phyloP scores from a whole-genome alignment of 2,888 invertebrate species.

The Esperia sulphurella region DNA sequence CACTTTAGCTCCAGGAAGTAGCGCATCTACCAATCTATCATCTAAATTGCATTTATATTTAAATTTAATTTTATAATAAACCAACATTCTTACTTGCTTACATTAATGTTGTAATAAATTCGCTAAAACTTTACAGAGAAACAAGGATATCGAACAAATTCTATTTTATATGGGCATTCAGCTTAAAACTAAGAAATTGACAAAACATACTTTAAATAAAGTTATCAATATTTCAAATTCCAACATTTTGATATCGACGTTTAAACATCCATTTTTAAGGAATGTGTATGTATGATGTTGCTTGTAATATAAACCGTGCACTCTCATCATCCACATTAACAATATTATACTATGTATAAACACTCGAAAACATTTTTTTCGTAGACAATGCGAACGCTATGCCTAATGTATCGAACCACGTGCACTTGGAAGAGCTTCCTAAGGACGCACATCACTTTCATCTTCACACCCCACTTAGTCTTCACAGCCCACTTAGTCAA shows the following conservation, averaged over 20 bases:
- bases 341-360: constrained; percentile 15
- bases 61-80: constrained; percentile 38
- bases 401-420: constrained; percentile 41
- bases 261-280: constrained; percentile 44
- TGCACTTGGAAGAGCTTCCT: constrained; percentile 59
- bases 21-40: constrained; percentile 77
- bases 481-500: constrained; percentile 43
- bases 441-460: constrained; percentile 44
- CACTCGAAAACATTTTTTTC: constrained; percentile 30
- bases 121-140: constrained; percentile 46
- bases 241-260: constrained; percentile 7
- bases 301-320: constrained; percentile 37
- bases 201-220: background rate
- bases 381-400: constrained; percentile 39
- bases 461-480: constrained; percentile 41
- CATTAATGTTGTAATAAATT: constrained; percentile 39
- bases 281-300: constrained; percentile 37
- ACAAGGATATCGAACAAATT: constrained; percentile 12
- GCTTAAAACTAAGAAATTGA: background rate
- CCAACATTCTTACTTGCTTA: constrained; percentile 39
- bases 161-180: background rate
- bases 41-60: constrained; percentile 62
- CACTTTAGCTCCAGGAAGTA: constrained; percentile 67
- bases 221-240: background rate
- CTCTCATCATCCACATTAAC: constrained; percentile 32